These are phyloP conservation scores for Erebia palarica DNA, from an alignment of 2,888 invertebrate genomes.

Conservation along the genomic window DNA sequence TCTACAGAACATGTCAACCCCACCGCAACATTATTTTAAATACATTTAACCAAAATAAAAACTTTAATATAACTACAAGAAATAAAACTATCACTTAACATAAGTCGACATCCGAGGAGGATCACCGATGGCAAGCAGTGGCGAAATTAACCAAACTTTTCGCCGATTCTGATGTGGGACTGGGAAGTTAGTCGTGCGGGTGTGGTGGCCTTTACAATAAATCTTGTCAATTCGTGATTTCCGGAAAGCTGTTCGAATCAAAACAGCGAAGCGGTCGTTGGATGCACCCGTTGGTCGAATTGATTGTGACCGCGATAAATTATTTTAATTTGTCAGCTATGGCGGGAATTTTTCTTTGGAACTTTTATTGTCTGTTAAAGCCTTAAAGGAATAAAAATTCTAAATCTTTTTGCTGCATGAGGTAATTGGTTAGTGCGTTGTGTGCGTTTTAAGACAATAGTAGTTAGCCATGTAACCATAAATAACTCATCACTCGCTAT, in stretches of 20 bases:
- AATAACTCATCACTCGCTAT: not conserved
- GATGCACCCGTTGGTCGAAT: conserved; percentile 60
- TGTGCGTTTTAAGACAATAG: too few relatives aligned
- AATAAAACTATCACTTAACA: too few relatives aligned
- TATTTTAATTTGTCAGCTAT: conserved; percentile 44
- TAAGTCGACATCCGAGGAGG: too few relatives aligned
- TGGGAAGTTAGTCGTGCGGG: not conserved
- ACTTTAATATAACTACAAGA: too few relatives aligned
- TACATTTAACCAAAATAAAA: too few relatives aligned
- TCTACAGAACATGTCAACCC: too few relatives aligned
- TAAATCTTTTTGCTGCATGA: not conserved
- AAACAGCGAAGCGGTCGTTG: conserved; percentile 61
- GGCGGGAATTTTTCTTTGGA: conserved; percentile 34
- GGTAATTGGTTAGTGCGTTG: not conserved
- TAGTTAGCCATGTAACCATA: too few relatives aligned
- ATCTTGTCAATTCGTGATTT: conserved; percentile 56
- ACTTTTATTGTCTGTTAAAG: conserved; percentile 33
- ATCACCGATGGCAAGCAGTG: too few relatives aligned
- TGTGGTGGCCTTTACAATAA: conserved; percentile 43
- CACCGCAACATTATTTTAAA: too few relatives aligned
- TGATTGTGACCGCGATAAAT: conserved; percentile 50
- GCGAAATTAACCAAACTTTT: not conserved
- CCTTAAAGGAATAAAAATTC: conserved; percentile 26
- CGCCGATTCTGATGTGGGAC: not conserved
- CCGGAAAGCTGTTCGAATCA: conserved; percentile 61